Conservation (phyloP, 2,888 invertebrate species). For the Andricus quercusramuli region DNA sequence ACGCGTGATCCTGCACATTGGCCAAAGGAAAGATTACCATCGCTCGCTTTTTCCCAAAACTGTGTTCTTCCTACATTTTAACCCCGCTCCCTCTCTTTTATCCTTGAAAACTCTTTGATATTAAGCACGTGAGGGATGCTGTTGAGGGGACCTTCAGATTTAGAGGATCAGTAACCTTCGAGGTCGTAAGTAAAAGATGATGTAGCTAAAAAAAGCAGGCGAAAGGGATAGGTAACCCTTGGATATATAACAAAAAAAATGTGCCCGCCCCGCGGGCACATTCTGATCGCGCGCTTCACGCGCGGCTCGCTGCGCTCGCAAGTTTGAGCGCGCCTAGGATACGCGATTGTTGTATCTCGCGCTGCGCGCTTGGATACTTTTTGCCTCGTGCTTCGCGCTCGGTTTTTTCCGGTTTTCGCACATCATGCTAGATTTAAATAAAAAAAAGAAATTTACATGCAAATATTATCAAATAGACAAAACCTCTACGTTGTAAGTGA, state of each 20-base stretch:
- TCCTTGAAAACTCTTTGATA: slow-evolving; percentile 64
- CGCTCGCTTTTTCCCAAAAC: slow-evolving; percentile 65
- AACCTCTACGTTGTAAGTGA: too few species aligned
- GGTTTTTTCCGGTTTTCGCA: too few species aligned
- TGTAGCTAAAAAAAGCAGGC: background rate
- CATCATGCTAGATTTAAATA: too few species aligned
- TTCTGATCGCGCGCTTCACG: too few species aligned
- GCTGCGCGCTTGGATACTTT: too few species aligned
- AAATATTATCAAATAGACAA: too few species aligned
- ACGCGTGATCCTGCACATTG: slow-evolving; percentile 77
- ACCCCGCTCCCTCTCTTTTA: slow-evolving; percentile 39
- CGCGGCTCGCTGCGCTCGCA: too few species aligned
- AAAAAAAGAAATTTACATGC: too few species aligned
- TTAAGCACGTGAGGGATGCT: slow-evolving; percentile 60
- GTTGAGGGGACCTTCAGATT: slow-evolving; percentile 23
- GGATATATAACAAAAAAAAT: background rate
- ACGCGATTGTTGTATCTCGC: too few species aligned
- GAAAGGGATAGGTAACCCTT: background rate
- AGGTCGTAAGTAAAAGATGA: background rate
- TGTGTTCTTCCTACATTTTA: slow-evolving; percentile 52
- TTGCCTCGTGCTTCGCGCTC: too few species aligned
- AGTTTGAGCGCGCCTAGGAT: too few species aligned
- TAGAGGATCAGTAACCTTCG: slow-evolving; percentile 17
- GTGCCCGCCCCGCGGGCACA: too few species aligned
- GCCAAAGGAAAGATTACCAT: slow-evolving; percentile 77